Evolutionary conservation across 2,888 invertebrate genomes (phyloP).

Genomic region (Emmelina monodactyla): DNA sequence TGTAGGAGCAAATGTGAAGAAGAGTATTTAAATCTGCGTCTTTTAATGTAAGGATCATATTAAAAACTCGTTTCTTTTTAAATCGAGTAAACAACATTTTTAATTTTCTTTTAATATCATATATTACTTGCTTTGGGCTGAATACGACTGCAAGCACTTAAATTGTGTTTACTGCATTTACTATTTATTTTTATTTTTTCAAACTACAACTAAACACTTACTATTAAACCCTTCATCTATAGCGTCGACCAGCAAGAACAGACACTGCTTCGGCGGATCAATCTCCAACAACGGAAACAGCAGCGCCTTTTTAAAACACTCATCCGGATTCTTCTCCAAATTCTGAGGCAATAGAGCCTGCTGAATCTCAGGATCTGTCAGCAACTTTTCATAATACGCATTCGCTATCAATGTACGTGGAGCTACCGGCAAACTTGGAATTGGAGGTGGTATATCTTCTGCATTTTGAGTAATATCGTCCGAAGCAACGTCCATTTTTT

Average conservation of each 20-base stretch:
- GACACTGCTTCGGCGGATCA: slow-evolving; percentile 83
- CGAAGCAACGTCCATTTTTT: slow-evolving; percentile 18
- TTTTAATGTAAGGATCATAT: too few species aligned
- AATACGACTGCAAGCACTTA: too few species aligned
- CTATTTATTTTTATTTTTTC: too few species aligned
- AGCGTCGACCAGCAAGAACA: slow-evolving; percentile 89
- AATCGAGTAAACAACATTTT: too few species aligned
- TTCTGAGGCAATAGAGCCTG: slow-evolving; percentile 80
- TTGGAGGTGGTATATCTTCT: slow-evolving; percentile 50
- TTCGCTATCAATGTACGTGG: slow-evolving; percentile 68
- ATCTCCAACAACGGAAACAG: slow-evolving; percentile 87
- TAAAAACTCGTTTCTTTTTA: too few species aligned
- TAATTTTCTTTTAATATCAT: too few species aligned
- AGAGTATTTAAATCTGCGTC: too few species aligned
- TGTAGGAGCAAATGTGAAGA: too few species aligned
- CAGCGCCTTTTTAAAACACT: slow-evolving; percentile 88
- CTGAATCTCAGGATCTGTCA: slow-evolving; percentile 80
- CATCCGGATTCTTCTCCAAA: slow-evolving; percentile 88
- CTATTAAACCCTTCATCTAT: slow-evolving; percentile 88
- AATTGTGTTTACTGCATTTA: too few species aligned
- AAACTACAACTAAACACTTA: too few species aligned
- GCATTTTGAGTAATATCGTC: slow-evolving; percentile 27
- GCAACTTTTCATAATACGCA: slow-evolving; percentile 80
- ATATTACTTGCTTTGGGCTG: too few species aligned
- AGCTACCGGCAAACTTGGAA: slow-evolving; percentile 57